phyloP scores from a whole-genome alignment of 2,797 vertebrate genomes.

The Thamnophis elegans region DNA sequence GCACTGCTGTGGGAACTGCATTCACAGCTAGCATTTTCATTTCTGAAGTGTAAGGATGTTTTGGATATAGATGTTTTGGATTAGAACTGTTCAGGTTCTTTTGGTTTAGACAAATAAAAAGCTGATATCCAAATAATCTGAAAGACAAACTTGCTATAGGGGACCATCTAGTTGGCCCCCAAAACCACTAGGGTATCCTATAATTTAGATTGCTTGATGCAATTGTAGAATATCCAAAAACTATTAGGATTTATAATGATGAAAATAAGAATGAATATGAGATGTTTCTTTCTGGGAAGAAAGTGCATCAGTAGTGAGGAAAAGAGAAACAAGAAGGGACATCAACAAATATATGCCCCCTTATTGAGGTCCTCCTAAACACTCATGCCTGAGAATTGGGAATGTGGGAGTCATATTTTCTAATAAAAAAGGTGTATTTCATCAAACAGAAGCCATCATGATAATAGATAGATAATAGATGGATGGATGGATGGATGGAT shows the following conservation, averaged over 20 bases:
- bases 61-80: not conserved
- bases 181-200: not conserved
- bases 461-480: too few relatives aligned
- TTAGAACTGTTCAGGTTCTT: not conserved
- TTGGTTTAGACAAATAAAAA: not conserved
- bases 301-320: not conserved
- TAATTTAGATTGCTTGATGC: not conserved
- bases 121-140: not conserved
- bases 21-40: not conserved
- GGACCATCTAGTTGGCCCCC: not conserved
- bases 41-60: not conserved
- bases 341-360: not conserved
- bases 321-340: not conserved
- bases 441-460: not conserved
- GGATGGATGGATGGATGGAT: too few relatives aligned
- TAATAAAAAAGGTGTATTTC: not conserved
- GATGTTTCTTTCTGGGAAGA: not conserved
- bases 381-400: not conserved
- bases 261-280: not conserved
- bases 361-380: not conserved
- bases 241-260: not conserved
- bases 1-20: not conserved
- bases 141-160: not conserved
- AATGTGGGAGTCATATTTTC: not conserved
- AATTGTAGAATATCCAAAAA: not conserved